These are phyloP conservation scores for Acanthornis magna DNA, from an alignment of 2,797 vertebrate genomes.

Conservation along the genomic window DNA sequence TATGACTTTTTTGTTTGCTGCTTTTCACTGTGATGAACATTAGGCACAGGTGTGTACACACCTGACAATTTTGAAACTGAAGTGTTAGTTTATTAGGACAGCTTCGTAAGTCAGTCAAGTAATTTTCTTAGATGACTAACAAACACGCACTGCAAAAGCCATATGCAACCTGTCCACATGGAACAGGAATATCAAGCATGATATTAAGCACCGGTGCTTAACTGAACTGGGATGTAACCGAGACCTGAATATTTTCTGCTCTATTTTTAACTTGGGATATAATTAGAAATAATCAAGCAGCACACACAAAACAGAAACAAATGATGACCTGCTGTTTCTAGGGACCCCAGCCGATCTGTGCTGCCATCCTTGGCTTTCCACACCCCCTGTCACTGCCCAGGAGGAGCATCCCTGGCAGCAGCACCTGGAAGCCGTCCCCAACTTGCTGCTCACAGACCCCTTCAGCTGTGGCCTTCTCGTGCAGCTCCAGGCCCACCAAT, in stretches of 20 bases:
- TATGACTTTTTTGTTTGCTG: background rate
- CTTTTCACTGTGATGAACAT: background rate
- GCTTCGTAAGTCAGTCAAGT: background rate
- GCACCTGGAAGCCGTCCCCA: background rate
- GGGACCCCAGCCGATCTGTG: background rate
- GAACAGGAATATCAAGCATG: background rate
- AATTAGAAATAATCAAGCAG: slow-evolving; percentile 47
- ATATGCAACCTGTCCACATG: background rate
- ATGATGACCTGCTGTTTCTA: background rate
- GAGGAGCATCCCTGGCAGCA: background rate
- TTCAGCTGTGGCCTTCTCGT: background rate
- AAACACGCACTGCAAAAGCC: background rate
- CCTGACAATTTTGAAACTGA: background rate
- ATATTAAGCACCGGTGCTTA: background rate
- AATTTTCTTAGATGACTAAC: background rate
- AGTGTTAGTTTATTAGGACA: background rate
- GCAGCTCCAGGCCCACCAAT: background rate
- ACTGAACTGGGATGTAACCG: background rate
- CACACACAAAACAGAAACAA: background rate
- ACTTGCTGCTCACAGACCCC: background rate
- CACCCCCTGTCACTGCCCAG: background rate
- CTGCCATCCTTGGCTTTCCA: background rate
- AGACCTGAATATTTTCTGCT: background rate
- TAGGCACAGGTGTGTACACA: background rate
- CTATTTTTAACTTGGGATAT: slow-evolving; percentile 31